phyloP scores from a whole-genome alignment of 2,113 vertebrate genomes.

The Actenoides hombroni region DNA sequence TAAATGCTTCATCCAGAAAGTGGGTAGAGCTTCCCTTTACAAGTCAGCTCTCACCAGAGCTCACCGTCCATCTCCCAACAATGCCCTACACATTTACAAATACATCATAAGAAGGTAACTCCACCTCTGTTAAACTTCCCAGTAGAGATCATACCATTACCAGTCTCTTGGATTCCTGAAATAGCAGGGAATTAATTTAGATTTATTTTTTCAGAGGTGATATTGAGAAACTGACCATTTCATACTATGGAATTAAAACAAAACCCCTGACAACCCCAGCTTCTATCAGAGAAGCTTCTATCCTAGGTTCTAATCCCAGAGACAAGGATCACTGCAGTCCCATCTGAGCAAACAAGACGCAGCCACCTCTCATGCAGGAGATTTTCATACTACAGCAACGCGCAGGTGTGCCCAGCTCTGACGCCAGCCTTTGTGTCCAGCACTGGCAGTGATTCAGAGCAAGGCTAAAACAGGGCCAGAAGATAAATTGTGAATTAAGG shows the following conservation, averaged over 20 bases:
- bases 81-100: neutral
- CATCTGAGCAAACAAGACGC: neutral
- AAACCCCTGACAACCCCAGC: neutral
- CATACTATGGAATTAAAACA: neutral
- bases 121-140: neutral
- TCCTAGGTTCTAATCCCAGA: neutral
- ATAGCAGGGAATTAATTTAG: neutral
- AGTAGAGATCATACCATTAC: neutral
- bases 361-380: neutral
- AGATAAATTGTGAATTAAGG: neutral
- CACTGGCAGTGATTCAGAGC: neutral
- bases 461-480: neutral
- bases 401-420: neutral
- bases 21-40: neutral
- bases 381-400: neutral
- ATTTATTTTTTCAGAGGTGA: neutral
- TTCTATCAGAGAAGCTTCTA: neutral
- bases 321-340: neutral
- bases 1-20: neutral
- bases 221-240: neutral
- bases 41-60: neutral
- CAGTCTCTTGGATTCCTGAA: neutral
- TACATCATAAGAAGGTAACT: neutral
- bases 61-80: neutral
- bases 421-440: neutral